A percentile compares a stretch with the other conserved stretches of the same genome.
phyloP scores from a whole-genome alignment of 2,888 invertebrate species.

The Acleris cristana region DNA sequence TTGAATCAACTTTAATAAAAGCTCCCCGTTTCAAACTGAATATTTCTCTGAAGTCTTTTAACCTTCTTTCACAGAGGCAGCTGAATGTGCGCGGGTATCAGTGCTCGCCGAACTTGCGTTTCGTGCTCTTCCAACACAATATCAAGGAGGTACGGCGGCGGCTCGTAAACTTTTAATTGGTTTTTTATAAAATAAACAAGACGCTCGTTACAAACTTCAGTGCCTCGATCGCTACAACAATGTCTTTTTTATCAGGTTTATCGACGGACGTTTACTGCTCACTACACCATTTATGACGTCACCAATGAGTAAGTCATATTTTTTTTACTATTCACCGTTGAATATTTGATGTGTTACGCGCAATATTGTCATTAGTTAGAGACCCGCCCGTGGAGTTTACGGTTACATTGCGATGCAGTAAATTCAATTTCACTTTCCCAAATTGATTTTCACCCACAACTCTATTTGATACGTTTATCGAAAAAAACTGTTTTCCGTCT shows the following conservation, averaged over 20 bases:
- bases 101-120: slow-evolving; percentile 93
- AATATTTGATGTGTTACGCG: slow-evolving; percentile 45
- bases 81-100: slow-evolving; percentile 94
- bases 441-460: slow-evolving; percentile 59
- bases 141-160: slow-evolving; percentile 88
- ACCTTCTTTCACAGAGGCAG: slow-evolving; percentile 86
- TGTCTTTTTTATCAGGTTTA: slow-evolving; percentile 87
- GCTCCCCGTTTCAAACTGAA: slow-evolving; percentile 37
- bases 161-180: slow-evolving; percentile 55
- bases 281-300: slow-evolving; percentile 96
- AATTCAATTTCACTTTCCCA: slow-evolving; percentile 57
- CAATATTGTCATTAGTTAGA: slow-evolving; percentile 50
- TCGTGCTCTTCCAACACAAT: slow-evolving; percentile 94
- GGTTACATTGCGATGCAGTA: slow-evolving; percentile 55
- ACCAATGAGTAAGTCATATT: slow-evolving; percentile 91
- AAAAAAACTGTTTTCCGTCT: slow-evolving; percentile 17
- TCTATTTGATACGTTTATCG: slow-evolving; percentile 43
- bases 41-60: slow-evolving; percentile 40
- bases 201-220: slow-evolving; percentile 46
- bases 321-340: slow-evolving; percentile 37
- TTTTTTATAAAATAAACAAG: slow-evolving; percentile 48
- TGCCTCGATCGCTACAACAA: slow-evolving; percentile 43
- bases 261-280: slow-evolving; percentile 93
- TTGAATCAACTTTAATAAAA: slow-evolving; percentile 43
- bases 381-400: slow-evolving; percentile 45